A percentile compares a stretch with the other conserved stretches of the same genome.
These are phyloP conservation scores for Stegastes partitus DNA, from an alignment of 2,113 vertebrate species.

Conservation along the genomic window DNA sequence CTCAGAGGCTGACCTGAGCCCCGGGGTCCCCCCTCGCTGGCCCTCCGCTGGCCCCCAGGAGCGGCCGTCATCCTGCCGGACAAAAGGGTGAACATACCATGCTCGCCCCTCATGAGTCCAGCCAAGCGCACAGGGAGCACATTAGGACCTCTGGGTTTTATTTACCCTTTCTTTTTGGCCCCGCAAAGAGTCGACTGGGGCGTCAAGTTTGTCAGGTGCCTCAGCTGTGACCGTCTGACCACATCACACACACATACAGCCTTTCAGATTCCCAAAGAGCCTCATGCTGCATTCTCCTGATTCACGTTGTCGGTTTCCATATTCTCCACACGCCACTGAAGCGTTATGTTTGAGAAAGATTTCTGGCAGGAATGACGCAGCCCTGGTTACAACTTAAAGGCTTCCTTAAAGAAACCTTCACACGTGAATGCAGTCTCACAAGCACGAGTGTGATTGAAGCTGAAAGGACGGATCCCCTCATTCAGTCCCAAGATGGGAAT, in stretches of 20 bases:
- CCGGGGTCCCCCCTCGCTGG: slow-evolving; percentile 87
- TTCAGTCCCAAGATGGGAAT: slow-evolving; percentile 42
- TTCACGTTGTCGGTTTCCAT: slow-evolving; percentile 75
- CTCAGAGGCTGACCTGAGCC: slow-evolving; percentile 88
- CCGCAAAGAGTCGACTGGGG: slow-evolving; percentile 80
- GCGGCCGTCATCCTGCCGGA: slow-evolving; percentile 84
- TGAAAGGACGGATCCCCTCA: slow-evolving; percentile 52
- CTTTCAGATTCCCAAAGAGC: slow-evolving; percentile 48
- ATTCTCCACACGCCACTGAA: slow-evolving; percentile 68
- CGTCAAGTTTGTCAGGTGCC: slow-evolving; percentile 85
- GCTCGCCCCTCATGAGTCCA: slow-evolving; percentile 87
- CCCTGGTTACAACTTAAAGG: slow-evolving; percentile 33
- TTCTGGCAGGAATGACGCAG: slow-evolving; percentile 36
- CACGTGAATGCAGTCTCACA: slow-evolving; percentile 54
- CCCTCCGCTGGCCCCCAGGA: slow-evolving; percentile 86
- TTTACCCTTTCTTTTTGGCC: slow-evolving; percentile 82
- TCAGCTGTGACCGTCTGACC: slow-evolving; percentile 71
- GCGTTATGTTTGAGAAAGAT: slow-evolving; percentile 69
- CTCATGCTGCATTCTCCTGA: slow-evolving; percentile 56
- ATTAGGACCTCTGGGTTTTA: slow-evolving; percentile 89
- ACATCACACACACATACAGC: slow-evolving; percentile 60
- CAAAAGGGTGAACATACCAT: slow-evolving; percentile 88
- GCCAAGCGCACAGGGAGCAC: slow-evolving; percentile 92
- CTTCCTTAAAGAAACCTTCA: slow-evolving; percentile 61
- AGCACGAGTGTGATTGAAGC: slow-evolving; percentile 48